Percentiles rank a stretch among this genome's conserved stretches.
Conservation (phyloP, 2,888 invertebrate species). For the Unio pictorum region DNA sequence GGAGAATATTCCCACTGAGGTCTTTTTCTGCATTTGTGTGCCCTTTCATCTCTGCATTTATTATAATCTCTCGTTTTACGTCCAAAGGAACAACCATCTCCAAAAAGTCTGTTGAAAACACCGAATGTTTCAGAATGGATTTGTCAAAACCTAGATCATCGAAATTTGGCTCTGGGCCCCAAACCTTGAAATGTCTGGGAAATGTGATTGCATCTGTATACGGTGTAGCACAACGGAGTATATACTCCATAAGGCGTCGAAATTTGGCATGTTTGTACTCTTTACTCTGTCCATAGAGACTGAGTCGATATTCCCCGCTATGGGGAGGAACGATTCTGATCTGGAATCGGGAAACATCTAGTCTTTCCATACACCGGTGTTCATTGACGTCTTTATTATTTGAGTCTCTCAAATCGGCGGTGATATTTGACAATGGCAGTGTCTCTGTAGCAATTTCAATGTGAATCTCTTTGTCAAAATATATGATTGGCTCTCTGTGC, state of each 20-base stretch:
- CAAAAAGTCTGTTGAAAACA: conserved; percentile 23
- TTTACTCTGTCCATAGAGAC: conserved; percentile 35
- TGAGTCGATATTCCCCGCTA: conserved; percentile 31
- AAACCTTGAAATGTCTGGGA: conserved; percentile 35
- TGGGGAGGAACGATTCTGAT: conserved; percentile 38
- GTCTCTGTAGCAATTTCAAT: conserved; percentile 29
- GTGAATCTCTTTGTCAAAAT: conserved; percentile 29
- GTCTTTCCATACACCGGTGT: conserved; percentile 28
- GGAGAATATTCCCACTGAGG: conserved; percentile 25
- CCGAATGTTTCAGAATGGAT: conserved; percentile 26
- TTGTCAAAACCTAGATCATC: conserved; percentile 41
- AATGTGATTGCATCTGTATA: conserved; percentile 18
- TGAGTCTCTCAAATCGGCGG: conserved; percentile 17
- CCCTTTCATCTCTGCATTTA: conserved; percentile 29
- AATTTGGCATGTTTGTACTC: conserved; percentile 36
- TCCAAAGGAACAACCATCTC: conserved; percentile 29
- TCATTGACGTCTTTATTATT: conserved; percentile 18
- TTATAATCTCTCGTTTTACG: conserved; percentile 22
- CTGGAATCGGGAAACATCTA: conserved; percentile 24
- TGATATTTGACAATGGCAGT: conserved; percentile 32
- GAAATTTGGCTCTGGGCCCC: conserved; percentile 41
- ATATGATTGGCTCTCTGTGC: conserved; percentile 30
- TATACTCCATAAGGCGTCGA: conserved; percentile 31
- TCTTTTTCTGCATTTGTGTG: conserved; percentile 24
- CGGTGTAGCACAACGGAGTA: conserved; percentile 22